phyloP scores from a whole-genome alignment of 2,888 invertebrate genomes.

The Microplitis deprimator region DNA sequence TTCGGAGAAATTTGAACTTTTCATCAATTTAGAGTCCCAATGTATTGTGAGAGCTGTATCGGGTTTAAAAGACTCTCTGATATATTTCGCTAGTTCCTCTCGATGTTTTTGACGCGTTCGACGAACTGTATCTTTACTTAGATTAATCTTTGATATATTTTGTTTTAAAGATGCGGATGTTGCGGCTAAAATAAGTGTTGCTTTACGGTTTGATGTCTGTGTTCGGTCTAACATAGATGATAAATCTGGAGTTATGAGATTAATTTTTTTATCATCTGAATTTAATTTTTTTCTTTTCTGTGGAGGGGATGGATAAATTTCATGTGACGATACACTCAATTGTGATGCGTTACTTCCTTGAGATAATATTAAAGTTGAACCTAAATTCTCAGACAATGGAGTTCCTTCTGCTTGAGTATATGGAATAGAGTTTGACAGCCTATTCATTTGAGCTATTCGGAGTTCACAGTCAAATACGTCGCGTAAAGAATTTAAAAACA shows the following conservation, averaged over 20 bases:
- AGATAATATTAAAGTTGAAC: not conserved
- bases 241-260: not conserved
- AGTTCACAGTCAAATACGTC: conserved; percentile 13
- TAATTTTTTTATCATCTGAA: not conserved
- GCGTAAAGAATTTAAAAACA: conserved; percentile 9
- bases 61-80: conserved; percentile 16
- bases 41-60: conserved; percentile 23
- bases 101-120: conserved; percentile 26
- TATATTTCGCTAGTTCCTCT: not conserved
- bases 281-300: conserved; percentile 1
- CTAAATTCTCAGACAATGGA: not conserved
- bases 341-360: conserved; percentile 4
- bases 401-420: not conserved
- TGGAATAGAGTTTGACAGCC: not conserved
- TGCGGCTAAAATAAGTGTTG: conserved; percentile 9
- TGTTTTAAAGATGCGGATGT: conserved; percentile 3
- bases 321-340: conserved; percentile 17
- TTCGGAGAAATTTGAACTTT: conserved; percentile 8
- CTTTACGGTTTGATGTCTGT: not conserved
- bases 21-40: conserved; percentile 22
- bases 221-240: conserved; percentile 21
- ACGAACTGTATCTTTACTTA: conserved; percentile 21
- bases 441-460: conserved; percentile 1
- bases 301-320: conserved; percentile 2
- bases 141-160: conserved; percentile 17